Evolutionary conservation across 2,888 invertebrate genomes (phyloP), one percentile per base, ranked within the genome.

Genomic region (Pseudococcus jackbeardsleyi): DNA sequence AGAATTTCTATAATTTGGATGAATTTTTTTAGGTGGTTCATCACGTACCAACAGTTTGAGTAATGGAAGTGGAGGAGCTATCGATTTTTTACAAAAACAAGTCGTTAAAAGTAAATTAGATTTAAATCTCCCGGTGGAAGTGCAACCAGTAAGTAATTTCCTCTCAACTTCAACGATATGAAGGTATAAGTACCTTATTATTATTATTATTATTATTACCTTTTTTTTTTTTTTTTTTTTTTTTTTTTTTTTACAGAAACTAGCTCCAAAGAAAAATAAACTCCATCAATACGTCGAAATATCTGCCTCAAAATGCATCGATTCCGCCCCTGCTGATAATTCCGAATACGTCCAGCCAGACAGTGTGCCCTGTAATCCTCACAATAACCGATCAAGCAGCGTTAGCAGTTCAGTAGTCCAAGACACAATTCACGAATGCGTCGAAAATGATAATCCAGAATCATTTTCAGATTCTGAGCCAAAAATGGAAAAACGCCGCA

Each of bases 301-400:
- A 39, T 82, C 88, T n/a, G 5, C 8, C n/a, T 59, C 88, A 12
- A 22, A 64, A 84, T 26, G 48, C 26, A 8, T 33, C 8, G 22
- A 46, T 22, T 6, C 72, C 17, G 39, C 48, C 17, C 0, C 72
- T 9, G 59, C 48, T 17, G 88, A 88, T 42, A 33, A 22, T 19
- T 88, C 88, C n/a, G 86, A 86, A 48, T 86, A 86, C 50, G 86
- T 86, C 22, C 86, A 86, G 48, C 86, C 86, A 0, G 86, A 86
- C 46, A 33, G 17, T n/a, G 46, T 68, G 4, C 5, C 46, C 2
- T 19, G 42, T 33, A 86, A 72, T 1, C 15, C 68, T 5, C 19
- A 46, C 4, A 86, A 86, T n/a, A 59, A 59, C 19, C 64, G 72
- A 3, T 64, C 22, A 17, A 85, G 59, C 15, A 85, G 85, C 39